phyloP scores from a whole-genome alignment of 2,797 vertebrate genomes.

The Hyperoplus lanceolatus region DNA sequence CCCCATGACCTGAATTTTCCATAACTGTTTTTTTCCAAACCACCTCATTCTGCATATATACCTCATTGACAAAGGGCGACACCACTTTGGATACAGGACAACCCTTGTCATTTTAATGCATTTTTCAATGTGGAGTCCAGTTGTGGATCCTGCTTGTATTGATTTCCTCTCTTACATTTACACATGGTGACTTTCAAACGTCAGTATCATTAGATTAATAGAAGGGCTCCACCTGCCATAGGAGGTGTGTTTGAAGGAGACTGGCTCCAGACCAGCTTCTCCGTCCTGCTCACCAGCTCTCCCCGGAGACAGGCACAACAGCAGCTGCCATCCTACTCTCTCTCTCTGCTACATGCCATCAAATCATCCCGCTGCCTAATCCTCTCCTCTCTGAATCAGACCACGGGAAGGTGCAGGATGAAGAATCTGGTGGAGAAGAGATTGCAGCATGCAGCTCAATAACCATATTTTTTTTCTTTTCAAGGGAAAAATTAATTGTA shows the following conservation, averaged over 20 bases:
- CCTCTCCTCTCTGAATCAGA: background rate
- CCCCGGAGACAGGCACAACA: background rate
- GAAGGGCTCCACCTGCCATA: conserved; percentile 1
- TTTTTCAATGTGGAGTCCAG: background rate
- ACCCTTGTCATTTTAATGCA: background rate
- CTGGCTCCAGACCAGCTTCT: conserved; percentile 1
- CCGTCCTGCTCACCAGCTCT: background rate
- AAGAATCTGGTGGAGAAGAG: background rate
- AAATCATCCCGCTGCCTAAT: background rate
- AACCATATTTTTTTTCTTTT: background rate
- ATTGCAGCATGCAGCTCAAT: background rate
- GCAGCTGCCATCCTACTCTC: background rate
- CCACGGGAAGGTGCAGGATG: background rate
- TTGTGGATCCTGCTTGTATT: background rate
- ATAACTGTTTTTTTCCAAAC: background rate
- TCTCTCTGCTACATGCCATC: background rate
- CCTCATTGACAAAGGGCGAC: background rate
- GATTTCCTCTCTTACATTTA: background rate
- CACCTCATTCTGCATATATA: background rate
- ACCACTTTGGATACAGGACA: background rate
- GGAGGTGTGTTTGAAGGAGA: conserved; percentile 1
- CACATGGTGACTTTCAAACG: background rate
- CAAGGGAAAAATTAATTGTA: background rate
- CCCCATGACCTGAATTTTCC: background rate
- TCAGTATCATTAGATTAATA: conserved; percentile 2